phyloP scores from a whole-genome alignment of 1,140 invertebrate species.

The Hycleus cichorii region DNA sequence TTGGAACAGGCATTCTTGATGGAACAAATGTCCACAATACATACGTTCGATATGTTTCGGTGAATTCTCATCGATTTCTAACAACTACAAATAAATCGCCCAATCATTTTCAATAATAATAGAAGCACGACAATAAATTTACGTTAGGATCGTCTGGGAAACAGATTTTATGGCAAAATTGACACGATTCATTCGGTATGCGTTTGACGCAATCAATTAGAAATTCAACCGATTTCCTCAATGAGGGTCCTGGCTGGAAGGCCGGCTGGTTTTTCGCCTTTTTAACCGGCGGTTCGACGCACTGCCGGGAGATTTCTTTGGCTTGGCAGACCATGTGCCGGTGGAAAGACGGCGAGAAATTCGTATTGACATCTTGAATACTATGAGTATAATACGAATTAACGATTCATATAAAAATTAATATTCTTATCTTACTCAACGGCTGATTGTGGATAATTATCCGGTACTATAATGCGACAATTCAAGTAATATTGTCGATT shows the following conservation, averaged over 20 bases:
- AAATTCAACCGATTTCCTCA: slow-evolving; percentile 54
- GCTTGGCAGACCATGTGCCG: slow-evolving; percentile 58
- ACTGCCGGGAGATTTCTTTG: slow-evolving; percentile 59
- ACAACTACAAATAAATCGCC: slow-evolving; percentile 35
- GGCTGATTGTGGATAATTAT: slow-evolving; percentile 54
- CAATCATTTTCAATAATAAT: background rate
- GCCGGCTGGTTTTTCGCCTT: slow-evolving; percentile 43
- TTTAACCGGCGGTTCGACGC: slow-evolving; percentile 61
- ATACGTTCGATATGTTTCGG: slow-evolving; percentile 60
- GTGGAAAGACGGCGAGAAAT: slow-evolving; percentile 57
- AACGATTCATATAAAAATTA: background rate
- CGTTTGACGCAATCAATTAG: slow-evolving; percentile 54
- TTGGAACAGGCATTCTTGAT: slow-evolving; percentile 61
- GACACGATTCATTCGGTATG: slow-evolving; percentile 56
- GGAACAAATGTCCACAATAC: slow-evolving; percentile 70
- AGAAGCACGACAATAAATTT: slow-evolving; percentile 10
- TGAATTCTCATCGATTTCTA: slow-evolving; percentile 50
- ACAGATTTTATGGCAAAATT: slow-evolving; percentile 53
- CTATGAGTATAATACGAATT: slow-evolving; percentile 36
- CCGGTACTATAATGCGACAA: slow-evolving; percentile 52
- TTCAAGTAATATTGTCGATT: slow-evolving; percentile 56
- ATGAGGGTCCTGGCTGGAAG: slow-evolving; percentile 56
- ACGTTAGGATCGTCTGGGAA: slow-evolving; percentile 53
- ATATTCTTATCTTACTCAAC: slow-evolving; percentile 45
- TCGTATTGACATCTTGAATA: slow-evolving; percentile 52